Base-by-base conservation (phyloP, 2,113 vertebrate species). In the Scatophagus argus region DNA sequence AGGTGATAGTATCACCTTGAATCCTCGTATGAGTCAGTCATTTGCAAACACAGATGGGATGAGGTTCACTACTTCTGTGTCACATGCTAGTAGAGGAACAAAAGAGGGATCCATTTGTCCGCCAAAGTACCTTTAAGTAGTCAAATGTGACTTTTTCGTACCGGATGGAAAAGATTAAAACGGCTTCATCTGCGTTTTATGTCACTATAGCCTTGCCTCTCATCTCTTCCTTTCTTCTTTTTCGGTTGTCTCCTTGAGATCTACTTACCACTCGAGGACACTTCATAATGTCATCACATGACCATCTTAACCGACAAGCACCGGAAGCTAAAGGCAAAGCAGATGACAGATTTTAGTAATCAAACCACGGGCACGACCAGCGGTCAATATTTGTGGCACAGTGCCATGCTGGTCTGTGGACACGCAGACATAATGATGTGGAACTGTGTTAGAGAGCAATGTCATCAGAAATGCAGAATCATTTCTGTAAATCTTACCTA, bases 381-480 rank as follows among this genome's bases (percentile, higher is more conserved):
- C 32, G 34, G 82, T 84, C 75, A 81, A 36, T 66, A 46, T 77
- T 46, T 63, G 73, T 77, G 82, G 56, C 81, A 52, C 58, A n/a
- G 72, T 44, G 74, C 67, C 29, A 16, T 3, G 1, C 47, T 67
- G 64, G 47, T 80, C 74, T 75, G 82, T 74, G 58, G 70, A 79
- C 78, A 16, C 68, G 39, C 56, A 41, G 21, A 74, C 74, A 75
- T 70, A 83, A 84, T 81, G 85, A 83, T 47, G 71, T 36, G 63
- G 72, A 85, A 77, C 80, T 39, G 72, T 54, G 77, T 77, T 51
- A 69, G 85, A 79, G 47, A 79, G 78, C 79, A 77, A 36, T 41
- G 71, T 81, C 84, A 86, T 84, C 72, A 84, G 51, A 77, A 85
- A 79, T 77, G 5, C n/a, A n/a, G n/a, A n/a, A 82, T 61, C 47